Base-by-base conservation (phyloP, 2,113 vertebrate genomes). In the Rhinichthys klamathensis region DNA sequence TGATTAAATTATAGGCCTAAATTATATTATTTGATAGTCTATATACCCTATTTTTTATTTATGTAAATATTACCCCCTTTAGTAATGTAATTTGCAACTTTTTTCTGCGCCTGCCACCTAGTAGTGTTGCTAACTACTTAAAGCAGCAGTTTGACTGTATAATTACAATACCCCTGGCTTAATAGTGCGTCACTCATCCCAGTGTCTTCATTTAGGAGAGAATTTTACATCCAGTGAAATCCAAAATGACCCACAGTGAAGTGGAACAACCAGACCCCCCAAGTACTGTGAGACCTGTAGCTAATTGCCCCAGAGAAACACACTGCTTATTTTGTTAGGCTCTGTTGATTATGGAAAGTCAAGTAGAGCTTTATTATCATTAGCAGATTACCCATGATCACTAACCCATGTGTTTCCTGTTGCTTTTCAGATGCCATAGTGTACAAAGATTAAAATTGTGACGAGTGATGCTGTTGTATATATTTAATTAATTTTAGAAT, bases 361-460 rank as follows among this genome's bases (percentile, higher is more conserved):
- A 75, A 54, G 11, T 73, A 83, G 56, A 67, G 84, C 46, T 88
- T 88, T 74, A 88, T 86, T 84, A 86, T 86, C 38, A 49, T 88
- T 84, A 60, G 25, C 1, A 79, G 41, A 30, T 25, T 25, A 67
- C 44, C 58, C 58, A 80, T n/a, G n/a, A n/a, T 84, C 63, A 74
- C 11, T 25, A 73, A 60, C 3, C 69, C 49, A 49, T 63, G 60
- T 44, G 44, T 30, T 63, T 60, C 58, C 76, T 4, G 76, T 27
- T 44, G 30, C 4, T 72, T 73, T 78, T 83, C 65, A 27, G 35
- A 80, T 38, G 35, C 44, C 32, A 23, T 61, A 58, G 51, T 38
- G 18, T 15, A 67, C 61, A 58, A 18, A 69, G 21, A 72, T 60
- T 35, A 13, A 73, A 32, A 46, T 35, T 67, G 23, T 80, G 4